These are phyloP conservation scores for Drosophila tripunctata DNA, from an alignment of 2,888 invertebrate species.

Conservation along the genomic window DNA sequence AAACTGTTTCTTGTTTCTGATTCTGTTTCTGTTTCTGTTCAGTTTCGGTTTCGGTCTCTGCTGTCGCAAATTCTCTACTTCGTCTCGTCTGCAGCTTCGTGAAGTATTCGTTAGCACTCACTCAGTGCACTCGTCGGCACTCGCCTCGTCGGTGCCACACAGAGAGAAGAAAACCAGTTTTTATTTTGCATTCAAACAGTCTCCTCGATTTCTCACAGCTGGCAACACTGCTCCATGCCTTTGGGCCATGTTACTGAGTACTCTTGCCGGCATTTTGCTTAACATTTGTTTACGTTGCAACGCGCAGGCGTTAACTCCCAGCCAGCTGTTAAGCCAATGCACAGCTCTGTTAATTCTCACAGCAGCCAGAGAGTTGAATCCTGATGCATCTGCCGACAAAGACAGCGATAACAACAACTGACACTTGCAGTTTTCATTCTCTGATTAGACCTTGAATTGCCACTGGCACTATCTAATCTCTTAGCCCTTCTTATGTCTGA, in stretches of 20 bases:
- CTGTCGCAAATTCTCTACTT: slow-evolving; percentile 7
- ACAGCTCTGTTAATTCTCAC: slow-evolving; percentile 23
- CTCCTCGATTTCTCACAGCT: slow-evolving; percentile 25
- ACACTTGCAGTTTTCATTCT: slow-evolving; percentile 2
- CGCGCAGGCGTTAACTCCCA: slow-evolving; percentile 55
- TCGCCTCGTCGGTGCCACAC: slow-evolving; percentile 11
- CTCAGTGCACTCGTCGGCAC: not conserved
- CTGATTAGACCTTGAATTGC: slow-evolving; percentile 12
- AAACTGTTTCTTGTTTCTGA: slow-evolving; percentile 65
- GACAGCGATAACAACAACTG: too few relatives aligned
- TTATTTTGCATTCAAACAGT: slow-evolving; percentile 2
- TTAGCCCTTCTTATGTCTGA: not conserved
- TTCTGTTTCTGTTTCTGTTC: not conserved
- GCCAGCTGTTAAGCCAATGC: slow-evolving; percentile 38
- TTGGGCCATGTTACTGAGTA: slow-evolving; percentile 39
- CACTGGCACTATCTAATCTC: not conserved
- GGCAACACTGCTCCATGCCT: slow-evolving; percentile 49
- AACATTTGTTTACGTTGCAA: slow-evolving; percentile 72
- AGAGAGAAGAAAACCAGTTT: slow-evolving; percentile 46
- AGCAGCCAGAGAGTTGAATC: not conserved
- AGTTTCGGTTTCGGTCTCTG: not conserved
- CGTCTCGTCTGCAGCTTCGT: slow-evolving; percentile 22
- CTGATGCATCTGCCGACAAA: slow-evolving; percentile 1
- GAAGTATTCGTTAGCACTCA: slow-evolving; percentile 14
- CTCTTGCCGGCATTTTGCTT: slow-evolving; percentile 66